These are phyloP conservation scores for Machimus rusticus DNA, from an alignment of 2,888 invertebrate genomes.

Conservation along the genomic window DNA sequence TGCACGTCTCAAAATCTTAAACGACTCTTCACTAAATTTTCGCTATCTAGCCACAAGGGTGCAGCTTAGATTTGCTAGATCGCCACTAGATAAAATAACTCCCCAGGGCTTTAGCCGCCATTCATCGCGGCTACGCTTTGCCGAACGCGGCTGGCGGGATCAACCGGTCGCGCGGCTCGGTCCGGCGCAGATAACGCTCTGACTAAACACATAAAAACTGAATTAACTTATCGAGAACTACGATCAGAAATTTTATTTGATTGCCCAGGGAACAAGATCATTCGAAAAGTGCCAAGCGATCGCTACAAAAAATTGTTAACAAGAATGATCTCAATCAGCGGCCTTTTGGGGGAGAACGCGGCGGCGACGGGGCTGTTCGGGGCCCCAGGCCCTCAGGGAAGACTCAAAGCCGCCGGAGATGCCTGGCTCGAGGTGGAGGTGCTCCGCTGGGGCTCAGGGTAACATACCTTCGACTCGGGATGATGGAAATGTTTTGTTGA, in stretches of 20 bases:
- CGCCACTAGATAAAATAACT: neutral
- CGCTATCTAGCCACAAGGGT: neutral
- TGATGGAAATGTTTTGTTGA: constrained; percentile 32
- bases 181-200: constrained; percentile 51
- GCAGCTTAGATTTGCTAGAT: neutral
- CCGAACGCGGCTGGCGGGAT: neutral
- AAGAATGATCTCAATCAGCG: constrained; percentile 42
- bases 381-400: neutral
- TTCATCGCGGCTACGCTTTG: neutral
- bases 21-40: neutral
- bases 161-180: neutral
- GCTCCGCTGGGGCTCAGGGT: neutral
- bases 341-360: neutral
- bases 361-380: neutral
- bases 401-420: neutral
- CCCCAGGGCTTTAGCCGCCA: neutral
- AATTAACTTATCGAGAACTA: constrained; percentile 64
- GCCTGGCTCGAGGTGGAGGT: neutral
- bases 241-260: constrained; percentile 64
- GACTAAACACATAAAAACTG: constrained; percentile 62
- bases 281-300: constrained; percentile 60
- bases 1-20: neutral
- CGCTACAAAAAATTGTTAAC: constrained; percentile 43
- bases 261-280: constrained; percentile 63
- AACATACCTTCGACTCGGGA: neutral